Evolutionary conservation across 2,888 invertebrate genomes (phyloP).

Genomic region (Pediacus dermestoides): DNA sequence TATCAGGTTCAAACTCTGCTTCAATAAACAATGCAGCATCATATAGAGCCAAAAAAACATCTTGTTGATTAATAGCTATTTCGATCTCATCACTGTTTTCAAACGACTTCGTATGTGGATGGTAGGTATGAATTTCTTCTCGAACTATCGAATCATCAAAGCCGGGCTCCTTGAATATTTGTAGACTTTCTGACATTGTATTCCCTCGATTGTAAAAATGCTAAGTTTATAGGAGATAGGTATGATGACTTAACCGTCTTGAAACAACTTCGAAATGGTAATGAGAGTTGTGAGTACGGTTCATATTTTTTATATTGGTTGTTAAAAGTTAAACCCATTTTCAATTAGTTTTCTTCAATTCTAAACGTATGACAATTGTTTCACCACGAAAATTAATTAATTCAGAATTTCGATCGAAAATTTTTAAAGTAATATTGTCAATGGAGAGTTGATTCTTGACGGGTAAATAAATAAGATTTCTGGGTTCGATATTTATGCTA

Average conservation of each 20-base stretch:
- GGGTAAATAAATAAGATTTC: slow-evolving; percentile 18
- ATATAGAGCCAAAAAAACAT: slow-evolving; percentile 15
- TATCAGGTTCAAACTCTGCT: slow-evolving; percentile 11
- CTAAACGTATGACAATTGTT: not conserved
- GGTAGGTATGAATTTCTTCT: slow-evolving; percentile 19
- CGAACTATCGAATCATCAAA: slow-evolving; percentile 16
- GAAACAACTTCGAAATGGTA: not conserved
- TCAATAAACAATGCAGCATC: slow-evolving; percentile 12
- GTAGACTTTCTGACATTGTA: not conserved
- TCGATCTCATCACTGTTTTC: slow-evolving; percentile 22
- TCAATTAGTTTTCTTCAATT: slow-evolving; percentile 4
- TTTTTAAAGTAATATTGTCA: slow-evolving; percentile 1
- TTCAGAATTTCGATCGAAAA: slow-evolving; percentile 15
- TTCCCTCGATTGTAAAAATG: not conserved
- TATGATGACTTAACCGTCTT: not conserved
- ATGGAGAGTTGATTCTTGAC: not conserved
- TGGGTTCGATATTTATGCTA: slow-evolving; percentile 1
- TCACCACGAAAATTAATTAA: slow-evolving; percentile 4
- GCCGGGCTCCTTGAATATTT: not conserved
- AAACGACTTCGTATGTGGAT: slow-evolving; percentile 25
- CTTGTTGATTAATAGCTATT: slow-evolving; percentile 22
- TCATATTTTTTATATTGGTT: not conserved
- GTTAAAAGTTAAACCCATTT: not conserved
- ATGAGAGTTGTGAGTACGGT: not conserved
- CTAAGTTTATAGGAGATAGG: not conserved